Percentiles rank a stretch among this genome's conserved stretches.
Conservation (phyloP, 2,113 vertebrate species). For the Asarcornis scutulata region DNA sequence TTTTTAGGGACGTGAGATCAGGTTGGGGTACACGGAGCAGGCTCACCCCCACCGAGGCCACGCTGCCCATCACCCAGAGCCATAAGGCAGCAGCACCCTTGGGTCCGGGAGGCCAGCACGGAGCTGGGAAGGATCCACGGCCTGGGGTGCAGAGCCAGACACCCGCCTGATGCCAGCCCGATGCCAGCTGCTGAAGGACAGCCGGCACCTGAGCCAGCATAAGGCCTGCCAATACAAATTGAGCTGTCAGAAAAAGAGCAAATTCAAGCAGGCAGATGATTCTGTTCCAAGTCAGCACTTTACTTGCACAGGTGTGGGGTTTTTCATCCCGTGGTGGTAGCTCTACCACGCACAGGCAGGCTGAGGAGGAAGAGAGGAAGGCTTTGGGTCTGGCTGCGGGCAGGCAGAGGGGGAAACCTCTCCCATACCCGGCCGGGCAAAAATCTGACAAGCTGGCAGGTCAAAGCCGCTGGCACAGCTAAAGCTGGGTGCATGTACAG, state of each 20-base stretch:
- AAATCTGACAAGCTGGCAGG: not conserved
- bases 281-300: not conserved
- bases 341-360: not conserved
- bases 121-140: rapidly evolving
- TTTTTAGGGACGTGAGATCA: not conserved
- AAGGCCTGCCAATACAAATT: not conserved
- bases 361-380: not conserved
- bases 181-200: not conserved
- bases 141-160: not conserved
- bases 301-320: rapidly evolving
- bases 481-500: not conserved
- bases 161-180: not conserved
- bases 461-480: not conserved
- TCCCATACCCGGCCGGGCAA: not conserved
- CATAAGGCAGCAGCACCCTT: rapidly evolving
- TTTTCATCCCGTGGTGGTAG: rapidly evolving
- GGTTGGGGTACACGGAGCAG: not conserved
- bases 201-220: not conserved
- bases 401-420: not conserved
- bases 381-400: not conserved
- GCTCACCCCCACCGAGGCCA: not conserved
- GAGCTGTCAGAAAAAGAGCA: not conserved
- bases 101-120: not conserved
- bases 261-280: not conserved
- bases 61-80: rapidly evolving